Conservation (phyloP, 1,140 invertebrate genomes). For the Drosophila melanica region DNA sequence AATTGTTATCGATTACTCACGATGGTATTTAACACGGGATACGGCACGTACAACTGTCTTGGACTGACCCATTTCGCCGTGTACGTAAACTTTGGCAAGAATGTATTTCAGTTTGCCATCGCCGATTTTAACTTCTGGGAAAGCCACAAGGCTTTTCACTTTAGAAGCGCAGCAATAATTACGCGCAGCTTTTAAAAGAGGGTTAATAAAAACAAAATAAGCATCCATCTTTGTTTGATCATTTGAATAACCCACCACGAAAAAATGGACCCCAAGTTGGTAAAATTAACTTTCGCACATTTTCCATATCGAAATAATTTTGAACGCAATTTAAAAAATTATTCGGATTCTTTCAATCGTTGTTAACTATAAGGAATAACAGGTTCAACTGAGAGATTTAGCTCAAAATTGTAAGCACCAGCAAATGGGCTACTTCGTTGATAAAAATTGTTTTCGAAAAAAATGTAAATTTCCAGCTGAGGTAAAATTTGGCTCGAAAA, state of each 20-base stretch:
- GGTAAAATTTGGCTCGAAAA: too few relatives aligned
- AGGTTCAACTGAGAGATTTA: not conserved
- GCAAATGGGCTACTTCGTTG: not conserved
- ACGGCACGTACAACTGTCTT: conserved; percentile 46
- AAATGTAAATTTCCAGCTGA: too few relatives aligned
- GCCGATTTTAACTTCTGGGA: conserved; percentile 34
- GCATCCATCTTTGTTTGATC: not conserved
- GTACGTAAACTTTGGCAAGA: conserved; percentile 56
- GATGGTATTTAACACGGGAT: conserved; percentile 47
- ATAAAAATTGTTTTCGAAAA: not conserved
- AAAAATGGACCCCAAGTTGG: conserved; percentile 41
- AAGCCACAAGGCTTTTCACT: conserved; percentile 15
- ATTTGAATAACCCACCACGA: conserved; percentile 5
- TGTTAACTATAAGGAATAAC: conserved; percentile 2
- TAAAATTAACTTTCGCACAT: conserved; percentile 31
- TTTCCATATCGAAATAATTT: conserved; percentile 45
- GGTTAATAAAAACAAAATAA: not conserved
- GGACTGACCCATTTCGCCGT: conserved; percentile 44
- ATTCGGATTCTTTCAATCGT: conserved; percentile 3
- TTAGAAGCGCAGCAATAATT: conserved; percentile 21
- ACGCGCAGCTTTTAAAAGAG: conserved; percentile 22
- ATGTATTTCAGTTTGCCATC: conserved; percentile 59
- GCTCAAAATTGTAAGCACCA: not conserved
- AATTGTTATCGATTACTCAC: conserved; percentile 36
- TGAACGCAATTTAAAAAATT: not conserved